phyloP scores from a whole-genome alignment of 2,113 vertebrate genomes.

The Peromyscus maniculatus region DNA sequence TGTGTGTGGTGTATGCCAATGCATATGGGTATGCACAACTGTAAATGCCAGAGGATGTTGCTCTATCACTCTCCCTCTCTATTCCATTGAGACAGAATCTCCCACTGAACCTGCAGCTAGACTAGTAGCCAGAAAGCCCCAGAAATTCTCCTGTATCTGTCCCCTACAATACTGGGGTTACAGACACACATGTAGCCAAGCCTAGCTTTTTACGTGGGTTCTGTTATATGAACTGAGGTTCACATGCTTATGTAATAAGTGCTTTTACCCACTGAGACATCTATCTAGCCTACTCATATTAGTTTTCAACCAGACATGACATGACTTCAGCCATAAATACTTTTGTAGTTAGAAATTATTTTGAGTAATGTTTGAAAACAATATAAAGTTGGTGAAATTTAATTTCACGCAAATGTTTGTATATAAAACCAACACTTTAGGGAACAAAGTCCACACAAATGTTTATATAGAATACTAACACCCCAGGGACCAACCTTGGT shows the following conservation, averaged over 20 bases:
- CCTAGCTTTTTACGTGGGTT: neutral
- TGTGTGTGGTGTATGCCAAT: neutral
- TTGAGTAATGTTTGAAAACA: constrained; percentile 50
- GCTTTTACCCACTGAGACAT: neutral
- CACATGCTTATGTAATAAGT: neutral
- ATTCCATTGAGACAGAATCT: neutral
- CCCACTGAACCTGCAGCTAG: neutral
- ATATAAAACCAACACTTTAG: neutral
- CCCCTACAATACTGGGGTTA: neutral
- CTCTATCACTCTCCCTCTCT: neutral
- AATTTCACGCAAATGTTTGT: neutral
- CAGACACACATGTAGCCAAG: neutral
- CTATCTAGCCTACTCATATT: neutral
- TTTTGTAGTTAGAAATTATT: constrained; percentile 48
- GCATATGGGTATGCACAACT: neutral
- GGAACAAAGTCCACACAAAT: neutral
- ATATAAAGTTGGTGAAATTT: constrained; percentile 50
- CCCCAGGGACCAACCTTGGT: constrained; percentile 7
- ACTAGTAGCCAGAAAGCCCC: neutral
- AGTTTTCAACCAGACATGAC: constrained; percentile 38
- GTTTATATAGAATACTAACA: constrained; percentile 12
- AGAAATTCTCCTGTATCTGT: neutral
- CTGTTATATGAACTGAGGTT: neutral
- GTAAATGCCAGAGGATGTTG: neutral
- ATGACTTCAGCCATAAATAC: constrained; percentile 42